Evolutionary conservation across 2,888 invertebrate genomes (phyloP), one percentile per base, ranked within the genome.

Genomic region (Diaperis boleti): DNA sequence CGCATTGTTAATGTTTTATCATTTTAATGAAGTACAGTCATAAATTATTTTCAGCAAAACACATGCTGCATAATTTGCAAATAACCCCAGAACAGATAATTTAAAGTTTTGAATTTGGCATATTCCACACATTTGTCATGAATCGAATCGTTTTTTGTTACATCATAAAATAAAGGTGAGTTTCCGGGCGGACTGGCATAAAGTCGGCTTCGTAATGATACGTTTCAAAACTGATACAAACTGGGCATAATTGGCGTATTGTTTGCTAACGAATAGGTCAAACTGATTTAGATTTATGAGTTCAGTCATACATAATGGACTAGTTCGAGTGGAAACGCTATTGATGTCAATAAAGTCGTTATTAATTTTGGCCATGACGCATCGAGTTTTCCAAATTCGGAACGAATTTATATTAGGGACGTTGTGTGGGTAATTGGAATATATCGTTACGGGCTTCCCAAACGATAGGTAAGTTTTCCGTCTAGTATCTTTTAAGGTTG

Each of bases 241-340:
- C 20, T 7, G 13, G 10, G 7, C 42, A 20, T 52, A 52, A 52
- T 52, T 39, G 52, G 20, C 13, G 6, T 39, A 39, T 52, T 52
- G 52, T 52, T 37, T 52, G 20, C 20, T 11, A 20, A 10, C 15
- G 18, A 50, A 35, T 8, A 39, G 39, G 11, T 52, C 37, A 39
- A 22, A 52, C 11, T 49, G 49, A 52, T 52, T 52, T 39, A 52
- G 52, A 52, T 52, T 37, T 52, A 52, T 14, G 49, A 52, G 52
- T 39, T 52, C 18, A 52, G 18, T 29, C 52, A 26, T 26, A 41
- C 39, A 39, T 31, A 52, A 39, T 29, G 14, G 26, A 52, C 37
- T n/a, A 39, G 35, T 52, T 52, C 13, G 52, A 39, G 52, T 52
- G 52, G 52, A 52, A 52, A 39, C 37, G n/a, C 39, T 52, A 52